Percentiles rank a stretch among this genome's conserved stretches.
Evolutionary conservation across 2,888 invertebrate species (phyloP).

Genomic region (Ophraella communa): DNA sequence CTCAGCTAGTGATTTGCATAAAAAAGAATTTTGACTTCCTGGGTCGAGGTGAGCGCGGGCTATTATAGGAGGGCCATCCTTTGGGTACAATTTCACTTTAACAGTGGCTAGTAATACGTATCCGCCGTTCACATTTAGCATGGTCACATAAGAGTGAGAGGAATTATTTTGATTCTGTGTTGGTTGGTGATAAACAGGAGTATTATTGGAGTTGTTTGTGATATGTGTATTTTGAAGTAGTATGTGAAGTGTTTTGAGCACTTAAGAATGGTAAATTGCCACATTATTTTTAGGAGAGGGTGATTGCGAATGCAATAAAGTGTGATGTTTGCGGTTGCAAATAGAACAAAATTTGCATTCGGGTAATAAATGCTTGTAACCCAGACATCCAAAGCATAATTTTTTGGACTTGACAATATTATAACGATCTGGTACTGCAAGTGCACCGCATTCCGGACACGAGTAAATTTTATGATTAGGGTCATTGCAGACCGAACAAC

Average conservation of each 20-base stretch:
- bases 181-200: neutral
- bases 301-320: neutral
- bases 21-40: too few relatives aligned
- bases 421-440: neutral
- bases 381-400: neutral
- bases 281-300: neutral
- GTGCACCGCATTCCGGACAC: neutral
- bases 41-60: too few relatives aligned
- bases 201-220: neutral
- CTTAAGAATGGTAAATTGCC: neutral
- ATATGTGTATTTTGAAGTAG: neutral
- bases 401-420: neutral
- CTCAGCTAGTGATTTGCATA: too few relatives aligned
- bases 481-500: neutral
- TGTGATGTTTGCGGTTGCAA: neutral
- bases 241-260: neutral
- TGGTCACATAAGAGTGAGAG: too few relatives aligned
- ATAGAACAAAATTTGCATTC: neutral
- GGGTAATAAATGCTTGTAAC: neutral
- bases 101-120: too few relatives aligned
- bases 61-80: too few relatives aligned
- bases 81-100: too few relatives aligned
- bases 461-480: neutral
- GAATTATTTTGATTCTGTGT: too few relatives aligned
- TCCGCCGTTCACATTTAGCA: too few relatives aligned